Evolutionary conservation across 2,888 invertebrate genomes (phyloP), one percentile per base, ranked within the genome.

Genomic region (Eupithecia insigniata): DNA sequence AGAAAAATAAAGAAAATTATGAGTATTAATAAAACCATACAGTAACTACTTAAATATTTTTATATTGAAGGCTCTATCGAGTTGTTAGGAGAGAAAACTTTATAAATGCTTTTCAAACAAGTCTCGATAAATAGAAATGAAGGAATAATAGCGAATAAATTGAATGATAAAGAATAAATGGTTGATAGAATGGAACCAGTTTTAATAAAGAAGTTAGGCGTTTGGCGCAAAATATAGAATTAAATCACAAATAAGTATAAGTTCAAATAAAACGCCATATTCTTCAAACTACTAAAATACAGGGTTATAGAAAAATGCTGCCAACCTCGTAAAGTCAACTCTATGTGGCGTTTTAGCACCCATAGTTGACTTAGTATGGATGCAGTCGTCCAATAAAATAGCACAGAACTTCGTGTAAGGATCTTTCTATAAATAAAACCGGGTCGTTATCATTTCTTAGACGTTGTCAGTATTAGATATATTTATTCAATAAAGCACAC

Each of bases 351-450:
- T 28, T 36, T 16, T 62, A 58, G 32, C 39, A 66, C 36, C 36
- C 32, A 51, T 61, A 58, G 16, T 22, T 22, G 65, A 28, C 32
- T 30, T 55, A 66, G 39, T 66, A 66, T 66, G 51, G 14, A 67
- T 71, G 62, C 67, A 67, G 34, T 58, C 55, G 55, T 34, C 67
- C 62, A 71, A 64, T 67, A 39, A 62, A 46, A 69, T 36, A 32
- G 30, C 36, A 46, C 22, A 67, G 67, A 67, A 39, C 62, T 55
- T 67, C 28, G 70, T 32, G 39, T 30, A 58, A 39, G n/a, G 39
- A 60, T 28, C 28, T 55, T 69, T 58, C 65, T 69, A 65, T 39
- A 69, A 39, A 28, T 58, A 69, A 64, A 64, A 36, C 16, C n/a
- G 51, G 51, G 28, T 69, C 64, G 69, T 67, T 67, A 61, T 8